Percentiles rank a stretch among this genome's conserved stretches.
phyloP scores from a whole-genome alignment of 2,888 invertebrate genomes.

The Nomada fabriciana region DNA sequence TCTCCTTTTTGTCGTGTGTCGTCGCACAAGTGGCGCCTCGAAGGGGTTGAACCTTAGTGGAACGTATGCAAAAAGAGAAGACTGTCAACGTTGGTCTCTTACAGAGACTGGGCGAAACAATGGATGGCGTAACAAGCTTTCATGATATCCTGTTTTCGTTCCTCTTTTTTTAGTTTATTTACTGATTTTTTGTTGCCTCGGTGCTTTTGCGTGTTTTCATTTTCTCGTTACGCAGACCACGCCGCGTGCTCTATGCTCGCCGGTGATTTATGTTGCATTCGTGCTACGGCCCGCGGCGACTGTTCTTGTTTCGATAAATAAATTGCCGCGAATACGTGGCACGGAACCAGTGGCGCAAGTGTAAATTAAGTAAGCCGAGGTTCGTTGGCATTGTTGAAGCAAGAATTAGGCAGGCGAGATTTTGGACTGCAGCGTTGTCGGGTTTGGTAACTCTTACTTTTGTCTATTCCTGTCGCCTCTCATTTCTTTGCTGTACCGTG shows the following conservation, averaged over 20 bases:
- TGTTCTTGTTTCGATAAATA: conserved; percentile 46
- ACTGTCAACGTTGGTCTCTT: background rate
- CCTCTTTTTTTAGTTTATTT: background rate
- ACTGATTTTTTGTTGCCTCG: conserved; percentile 2
- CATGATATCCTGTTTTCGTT: conserved; percentile 10
- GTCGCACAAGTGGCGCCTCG: background rate
- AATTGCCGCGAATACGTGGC: conserved; percentile 41
- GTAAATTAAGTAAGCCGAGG: conserved; percentile 31
- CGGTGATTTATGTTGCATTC: conserved; percentile 49
- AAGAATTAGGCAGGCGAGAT: conserved; percentile 23
- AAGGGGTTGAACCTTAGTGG: background rate
- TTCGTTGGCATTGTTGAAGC: background rate
- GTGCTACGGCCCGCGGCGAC: conserved; percentile 22
- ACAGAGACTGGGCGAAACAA: background rate
- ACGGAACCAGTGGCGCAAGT: conserved; percentile 8
- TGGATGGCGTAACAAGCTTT: conserved; percentile 43
- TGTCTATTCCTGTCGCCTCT: too few relatives aligned
- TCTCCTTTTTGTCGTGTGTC: background rate
- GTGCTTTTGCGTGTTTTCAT: background rate
- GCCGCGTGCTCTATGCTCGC: conserved; percentile 22
- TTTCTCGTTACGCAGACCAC: conserved; percentile 11
- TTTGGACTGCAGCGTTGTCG: background rate
- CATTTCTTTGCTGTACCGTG: too few relatives aligned
- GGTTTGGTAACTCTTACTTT: background rate
- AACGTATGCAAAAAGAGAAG: background rate